Base-by-base conservation (phyloP, 2,888 invertebrate genomes). In the Laspeyria flexula region DNA sequence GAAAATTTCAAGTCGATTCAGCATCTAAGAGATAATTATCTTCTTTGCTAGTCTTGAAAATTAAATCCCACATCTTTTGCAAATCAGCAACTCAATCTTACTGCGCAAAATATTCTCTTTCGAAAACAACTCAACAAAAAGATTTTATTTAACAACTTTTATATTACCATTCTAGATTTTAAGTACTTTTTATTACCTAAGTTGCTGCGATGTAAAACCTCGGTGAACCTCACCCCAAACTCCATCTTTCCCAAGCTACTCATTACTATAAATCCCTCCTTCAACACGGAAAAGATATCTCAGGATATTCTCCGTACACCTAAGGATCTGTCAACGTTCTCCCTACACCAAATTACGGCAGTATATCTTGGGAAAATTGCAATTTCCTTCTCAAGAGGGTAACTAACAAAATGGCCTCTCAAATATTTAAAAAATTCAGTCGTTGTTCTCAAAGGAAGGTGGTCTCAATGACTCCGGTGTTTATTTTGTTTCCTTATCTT, bases 391-490 rank as follows among this genome's bases (percentile, higher is more conserved):
- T 1, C 25, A 7, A 7, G 21, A 21, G 21, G 21, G n/a, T n/a
- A 18, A 5, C 5, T 12, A 34, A 23, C 27, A 18, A 33, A 40
- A 46, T 40, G 40, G n/a, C n/a, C 33, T 25, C 13, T 13, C 33
- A 39, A 46, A 46, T 33, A 39, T 39, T 39, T 46, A 25, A 25
- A 7, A 39, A 46, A 46, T 46, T 45, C 10, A n/a, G 21, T 11
- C 16, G 12, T 44, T n/a, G 21, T 37, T 44, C 25, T 7, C 7
- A 6, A 25, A 5, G 13, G 13, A 13, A n/a, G n/a, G n/a, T n/a
- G n/a, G 33, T 13, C 33, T 23, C 15, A 25, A 27, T 27, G 34
- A 43, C 34, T 43, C 12, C 16, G 12, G 18, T 16, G 11, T 18
- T 15, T 45, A 25, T 44, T 35, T 25, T 43, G 43, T 35, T 25